Evolutionary conservation across 1,140 invertebrate species (phyloP).

Genomic region (Drosophila nasuta): DNA sequence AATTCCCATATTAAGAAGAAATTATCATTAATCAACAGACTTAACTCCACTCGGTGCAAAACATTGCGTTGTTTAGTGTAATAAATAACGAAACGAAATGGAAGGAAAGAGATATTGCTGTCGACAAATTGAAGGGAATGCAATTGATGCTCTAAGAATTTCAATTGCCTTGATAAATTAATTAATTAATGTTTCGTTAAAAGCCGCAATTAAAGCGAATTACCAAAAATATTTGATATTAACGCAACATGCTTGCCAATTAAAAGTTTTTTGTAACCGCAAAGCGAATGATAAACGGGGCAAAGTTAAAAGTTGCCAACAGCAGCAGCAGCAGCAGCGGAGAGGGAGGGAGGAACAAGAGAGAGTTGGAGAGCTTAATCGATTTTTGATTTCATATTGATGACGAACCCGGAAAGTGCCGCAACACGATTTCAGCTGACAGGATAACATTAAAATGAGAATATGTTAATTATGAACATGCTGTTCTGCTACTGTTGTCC

Average conservation of each 20-base stretch:
- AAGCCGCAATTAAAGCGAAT: constrained; percentile 41
- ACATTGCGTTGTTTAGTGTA: constrained; percentile 15
- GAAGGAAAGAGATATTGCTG: constrained; percentile 24
- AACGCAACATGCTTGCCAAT: constrained; percentile 57
- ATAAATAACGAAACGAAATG: neutral
- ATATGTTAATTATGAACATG: constrained; percentile 56
- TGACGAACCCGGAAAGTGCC: constrained; percentile 42
- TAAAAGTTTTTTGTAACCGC: constrained; percentile 62
- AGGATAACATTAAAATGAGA: constrained; percentile 36
- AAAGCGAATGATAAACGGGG: constrained; percentile 25
- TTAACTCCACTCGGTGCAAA: neutral
- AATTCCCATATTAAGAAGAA: neutral
- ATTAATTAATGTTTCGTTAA: constrained; percentile 49
- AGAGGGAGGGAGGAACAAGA: too few relatives aligned
- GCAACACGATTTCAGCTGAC: constrained; percentile 48
- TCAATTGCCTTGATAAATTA: constrained; percentile 49
- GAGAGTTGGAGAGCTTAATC: constrained; percentile 56
- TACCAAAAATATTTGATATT: constrained; percentile 50
- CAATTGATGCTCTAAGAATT: constrained; percentile 42
- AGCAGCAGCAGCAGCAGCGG: neutral
- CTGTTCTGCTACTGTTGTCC: constrained; percentile 9
- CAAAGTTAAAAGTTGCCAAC: constrained; percentile 15
- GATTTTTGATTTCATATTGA: constrained; percentile 78
- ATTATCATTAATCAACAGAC: neutral
- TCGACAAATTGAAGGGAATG: constrained; percentile 17